Base-by-base conservation (phyloP, 53 echinoderm and acorn worm genomes). In the Astropecten irregularis region DNA sequence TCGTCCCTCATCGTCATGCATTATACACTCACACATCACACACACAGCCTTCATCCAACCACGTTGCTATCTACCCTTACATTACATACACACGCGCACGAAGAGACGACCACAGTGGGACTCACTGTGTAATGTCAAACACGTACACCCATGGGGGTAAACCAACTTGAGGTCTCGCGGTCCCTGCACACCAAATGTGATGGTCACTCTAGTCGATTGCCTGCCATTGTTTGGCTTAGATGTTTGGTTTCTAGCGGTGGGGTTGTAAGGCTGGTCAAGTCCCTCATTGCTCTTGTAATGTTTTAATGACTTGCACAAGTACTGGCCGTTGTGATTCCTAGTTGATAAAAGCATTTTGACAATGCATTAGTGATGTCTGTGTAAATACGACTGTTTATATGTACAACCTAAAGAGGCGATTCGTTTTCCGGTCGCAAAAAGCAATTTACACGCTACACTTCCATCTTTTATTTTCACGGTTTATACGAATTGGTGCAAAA, bases 121-220 rank as follows among this genome's bases (percentile, higher is more conserved):
- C n/a, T n/a, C n/a, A n/a, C n/a, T n/a, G n/a, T n/a, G n/a, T n/a
- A n/a, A 69, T 59, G 67, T 67, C 79, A 79, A 30, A 14, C 61
- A 60, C 8, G 28, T 46, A 33, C 31, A 26, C 77, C 62, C 62
- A 38, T 62, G 61, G 79, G 62, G n/a, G n/a, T n/a, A n/a, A 38
- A 79, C 79, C 79, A 79, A 46, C 61, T 47, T 27, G 26, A 27
- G 4, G 18, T n/a, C n/a, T n/a, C 79, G 28, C 20, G 21, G 1
- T 19, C 42, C 42, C 42, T 42, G 76, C 44, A 79, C 33, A 46
- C 29, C 56, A 76, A n/a, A 55, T 76, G 76, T 31, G 33, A 7
- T 51, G 62, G 61, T 79, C 79, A 79, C 79, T 79, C 79, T 19
- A 60, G 61, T 44, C 79, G 79, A 79, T 79, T 79, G 79, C 79